Evolutionary conservation across 2,888 invertebrate species (phyloP).

Genomic region (Mythimna loreyi): DNA sequence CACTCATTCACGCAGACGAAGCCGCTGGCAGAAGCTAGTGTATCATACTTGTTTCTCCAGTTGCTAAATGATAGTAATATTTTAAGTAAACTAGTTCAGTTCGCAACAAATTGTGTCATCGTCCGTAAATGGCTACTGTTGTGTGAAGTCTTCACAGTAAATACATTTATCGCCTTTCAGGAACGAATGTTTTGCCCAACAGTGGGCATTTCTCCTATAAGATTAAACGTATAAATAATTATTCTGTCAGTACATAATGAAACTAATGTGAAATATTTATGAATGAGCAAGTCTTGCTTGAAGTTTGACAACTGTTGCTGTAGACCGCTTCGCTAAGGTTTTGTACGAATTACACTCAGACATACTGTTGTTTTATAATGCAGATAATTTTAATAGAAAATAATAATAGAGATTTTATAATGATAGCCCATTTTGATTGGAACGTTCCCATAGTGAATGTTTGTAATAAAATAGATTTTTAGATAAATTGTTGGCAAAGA

Average conservation of each 20-base stretch:
- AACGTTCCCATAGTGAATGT: conserved; percentile 8
- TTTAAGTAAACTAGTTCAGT: conserved; percentile 6
- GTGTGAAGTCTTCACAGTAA: not conserved
- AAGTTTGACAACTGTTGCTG: conserved; percentile 14
- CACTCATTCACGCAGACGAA: no score
- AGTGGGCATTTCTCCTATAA: not conserved
- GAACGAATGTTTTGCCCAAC: not conserved
- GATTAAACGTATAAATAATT: conserved; percentile 6
- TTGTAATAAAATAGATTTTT: conserved; percentile 26
- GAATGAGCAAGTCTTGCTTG: conserved; percentile 26
- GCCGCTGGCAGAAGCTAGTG: no score
- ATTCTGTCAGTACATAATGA: conserved; percentile 34
- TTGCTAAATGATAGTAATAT: not conserved
- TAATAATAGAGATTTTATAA: conserved; percentile 28
- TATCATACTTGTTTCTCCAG: no score
- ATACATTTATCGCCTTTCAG: not conserved
- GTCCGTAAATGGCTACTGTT: not conserved
- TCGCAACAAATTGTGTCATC: not conserved
- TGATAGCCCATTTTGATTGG: conserved; percentile 15
- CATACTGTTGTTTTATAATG: conserved; percentile 55
- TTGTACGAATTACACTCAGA: conserved; percentile 33
- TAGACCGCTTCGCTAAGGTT: conserved; percentile 36
- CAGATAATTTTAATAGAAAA: conserved; percentile 50
- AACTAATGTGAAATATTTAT: conserved; percentile 27
- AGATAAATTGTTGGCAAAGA: conserved; percentile 22